Percentiles rank a stretch among this genome's conserved stretches.
phyloP scores from a whole-genome alignment of 2,797 vertebrate genomes.

The Adrianichthys oophorus region DNA sequence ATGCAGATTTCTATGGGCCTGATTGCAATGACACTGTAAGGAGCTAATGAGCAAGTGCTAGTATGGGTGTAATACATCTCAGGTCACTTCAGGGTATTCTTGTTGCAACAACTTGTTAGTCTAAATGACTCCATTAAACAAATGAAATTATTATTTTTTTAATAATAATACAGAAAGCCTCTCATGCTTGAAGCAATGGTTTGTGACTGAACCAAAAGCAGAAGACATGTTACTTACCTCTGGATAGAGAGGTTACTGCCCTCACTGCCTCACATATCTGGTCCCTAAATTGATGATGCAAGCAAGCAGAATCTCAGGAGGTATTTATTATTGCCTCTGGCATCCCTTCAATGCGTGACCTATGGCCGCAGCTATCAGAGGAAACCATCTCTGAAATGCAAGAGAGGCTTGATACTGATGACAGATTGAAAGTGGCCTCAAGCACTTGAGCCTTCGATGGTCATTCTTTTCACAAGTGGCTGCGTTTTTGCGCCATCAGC shows the following conservation, averaged over 20 bases:
- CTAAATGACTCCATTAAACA: conserved; percentile 77
- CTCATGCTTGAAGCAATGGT: conserved; percentile 61
- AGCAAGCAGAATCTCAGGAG: conserved; percentile 31
- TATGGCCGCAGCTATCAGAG: conserved; percentile 46
- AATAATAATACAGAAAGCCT: conserved; percentile 62
- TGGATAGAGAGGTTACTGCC: conserved; percentile 21
- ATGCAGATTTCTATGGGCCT: conserved; percentile 72
- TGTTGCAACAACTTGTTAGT: conserved; percentile 78
- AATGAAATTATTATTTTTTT: conserved; percentile 71
- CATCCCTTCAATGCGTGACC: conserved; percentile 51
- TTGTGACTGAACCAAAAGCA: conserved; percentile 55
- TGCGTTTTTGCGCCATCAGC: conserved; percentile 64
- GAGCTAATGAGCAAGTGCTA: conserved; percentile 73
- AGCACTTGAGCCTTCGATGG: conserved; percentile 44
- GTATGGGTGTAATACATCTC: conserved; percentile 65
- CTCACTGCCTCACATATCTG: conserved; percentile 20
- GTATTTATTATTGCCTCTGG: conserved; percentile 60
- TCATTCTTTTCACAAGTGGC: conserved; percentile 42
- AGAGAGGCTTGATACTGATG: conserved; percentile 57
- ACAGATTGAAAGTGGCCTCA: conserved; percentile 46
- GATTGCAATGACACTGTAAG: conserved; percentile 72
- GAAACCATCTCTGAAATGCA: conserved; percentile 48
- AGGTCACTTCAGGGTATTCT: conserved; percentile 74
- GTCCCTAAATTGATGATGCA: conserved; percentile 40
- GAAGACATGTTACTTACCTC: conserved; percentile 36